Evolutionary conservation across 2,113 vertebrate species (phyloP).

Genomic region (Acrocephalus kingi): DNA sequence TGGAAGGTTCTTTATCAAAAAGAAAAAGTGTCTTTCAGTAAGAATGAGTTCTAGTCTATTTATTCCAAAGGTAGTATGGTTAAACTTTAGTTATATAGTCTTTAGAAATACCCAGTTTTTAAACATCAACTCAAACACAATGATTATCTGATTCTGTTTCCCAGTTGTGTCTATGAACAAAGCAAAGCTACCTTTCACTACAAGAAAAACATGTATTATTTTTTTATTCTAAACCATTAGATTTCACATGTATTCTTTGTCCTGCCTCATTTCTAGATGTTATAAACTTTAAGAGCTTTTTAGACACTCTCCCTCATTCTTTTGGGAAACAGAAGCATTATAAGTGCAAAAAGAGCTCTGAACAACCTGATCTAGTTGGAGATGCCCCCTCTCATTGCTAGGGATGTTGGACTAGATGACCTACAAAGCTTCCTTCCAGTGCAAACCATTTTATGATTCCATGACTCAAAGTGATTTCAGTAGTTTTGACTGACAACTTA

Average conservation of each 20-base stretch:
- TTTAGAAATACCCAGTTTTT: background rate
- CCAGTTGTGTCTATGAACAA: background rate
- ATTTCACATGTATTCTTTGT: background rate
- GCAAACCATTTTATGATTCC: background rate
- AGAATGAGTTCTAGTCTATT: background rate
- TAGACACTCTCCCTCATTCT: background rate
- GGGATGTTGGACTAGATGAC: background rate
- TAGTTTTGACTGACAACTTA: background rate
- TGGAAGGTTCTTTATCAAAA: background rate
- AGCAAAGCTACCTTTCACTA: background rate
- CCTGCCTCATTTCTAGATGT: background rate
- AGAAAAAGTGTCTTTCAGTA: background rate
- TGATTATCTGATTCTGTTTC: background rate
- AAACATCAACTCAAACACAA: background rate
- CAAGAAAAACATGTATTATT: background rate
- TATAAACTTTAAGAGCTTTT: background rate
- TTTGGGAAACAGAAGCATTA: background rate
- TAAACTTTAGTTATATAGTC: background rate
- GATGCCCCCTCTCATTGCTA: background rate
- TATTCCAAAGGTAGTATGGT: background rate
- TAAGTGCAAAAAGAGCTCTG: background rate
- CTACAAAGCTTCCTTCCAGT: background rate
- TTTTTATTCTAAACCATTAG: background rate
- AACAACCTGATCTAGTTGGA: background rate
- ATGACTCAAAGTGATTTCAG: background rate